These are phyloP conservation scores for Caenorhabditis angaria DNA, from an alignment of 2,888 invertebrate genomes.

Conservation along the genomic window DNA sequence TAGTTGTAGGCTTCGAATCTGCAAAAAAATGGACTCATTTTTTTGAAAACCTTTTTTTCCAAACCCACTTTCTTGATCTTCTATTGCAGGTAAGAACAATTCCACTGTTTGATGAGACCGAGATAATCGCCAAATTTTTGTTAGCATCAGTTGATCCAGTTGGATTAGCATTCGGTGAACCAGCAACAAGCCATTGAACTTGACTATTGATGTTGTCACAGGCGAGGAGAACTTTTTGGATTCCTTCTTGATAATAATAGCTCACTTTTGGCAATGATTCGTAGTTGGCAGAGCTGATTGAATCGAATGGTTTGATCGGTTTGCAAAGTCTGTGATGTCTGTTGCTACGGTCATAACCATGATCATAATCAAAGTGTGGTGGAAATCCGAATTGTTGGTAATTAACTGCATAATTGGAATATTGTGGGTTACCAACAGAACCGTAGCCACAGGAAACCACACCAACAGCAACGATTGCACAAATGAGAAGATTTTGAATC, in stretches of 20 bases:
- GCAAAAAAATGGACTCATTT: background rate
- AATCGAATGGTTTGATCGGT: constrained; percentile 4
- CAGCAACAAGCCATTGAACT: constrained; percentile 18
- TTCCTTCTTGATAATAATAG: constrained; percentile 27
- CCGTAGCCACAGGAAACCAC: too few relatives aligned
- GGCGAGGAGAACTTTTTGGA: constrained; percentile 23
- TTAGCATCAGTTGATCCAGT: background rate
- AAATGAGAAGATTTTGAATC: background rate
- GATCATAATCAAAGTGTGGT: constrained; percentile 6
- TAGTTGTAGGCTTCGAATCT: constrained; percentile 29
- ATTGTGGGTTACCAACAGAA: too few relatives aligned
- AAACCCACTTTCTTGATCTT: constrained; percentile 13
- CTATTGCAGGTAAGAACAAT: constrained; percentile 18
- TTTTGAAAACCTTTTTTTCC: too few relatives aligned
- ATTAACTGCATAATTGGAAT: background rate
- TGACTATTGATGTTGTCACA: constrained; percentile 20
- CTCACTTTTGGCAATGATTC: constrained; percentile 19
- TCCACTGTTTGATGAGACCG: constrained; percentile 23
- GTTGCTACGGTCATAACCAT: background rate
- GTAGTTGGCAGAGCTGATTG: constrained; percentile 3
- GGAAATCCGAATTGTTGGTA: background rate
- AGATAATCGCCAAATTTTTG: constrained; percentile 20
- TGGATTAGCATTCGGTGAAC: constrained; percentile 16
- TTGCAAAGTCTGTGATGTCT: constrained; percentile 19
- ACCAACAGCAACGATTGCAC: background rate